Conservation (phyloP, 2,888 invertebrate genomes). For the Neocrepidodera transversa region DNA sequence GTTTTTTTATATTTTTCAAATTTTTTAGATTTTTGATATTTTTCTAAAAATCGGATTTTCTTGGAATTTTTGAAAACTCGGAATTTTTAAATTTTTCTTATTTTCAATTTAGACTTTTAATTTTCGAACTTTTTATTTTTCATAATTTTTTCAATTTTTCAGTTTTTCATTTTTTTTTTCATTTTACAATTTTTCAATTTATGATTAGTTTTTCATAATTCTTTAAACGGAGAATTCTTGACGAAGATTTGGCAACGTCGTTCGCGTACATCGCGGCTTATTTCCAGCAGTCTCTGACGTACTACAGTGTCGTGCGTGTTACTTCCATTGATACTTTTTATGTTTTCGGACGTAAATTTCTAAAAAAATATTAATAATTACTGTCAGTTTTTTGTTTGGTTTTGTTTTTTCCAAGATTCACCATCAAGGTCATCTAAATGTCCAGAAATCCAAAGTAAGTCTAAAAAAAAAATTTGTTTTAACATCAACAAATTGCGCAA, state of each 20-base stretch:
- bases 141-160: too few relatives aligned
- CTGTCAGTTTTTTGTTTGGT: slow-evolving; percentile 25
- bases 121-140: too few relatives aligned
- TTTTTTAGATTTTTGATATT: too few relatives aligned
- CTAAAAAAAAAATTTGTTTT: slow-evolving; percentile 2
- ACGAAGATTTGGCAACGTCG: slow-evolving; percentile 25
- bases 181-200: too few relatives aligned
- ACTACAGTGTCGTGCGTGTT: slow-evolving; percentile 32
- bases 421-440: slow-evolving; percentile 37
- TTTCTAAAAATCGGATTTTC: too few relatives aligned
- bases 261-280: slow-evolving; percentile 22
- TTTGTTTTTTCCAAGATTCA: slow-evolving; percentile 4
- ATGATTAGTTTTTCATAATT: too few relatives aligned
- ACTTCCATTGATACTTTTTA: slow-evolving; percentile 31
- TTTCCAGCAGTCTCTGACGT: slow-evolving; percentile 39
- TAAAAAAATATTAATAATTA: slow-evolving; percentile 23
- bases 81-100: too few relatives aligned
- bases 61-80: too few relatives aligned
- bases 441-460: slow-evolving; percentile 43
- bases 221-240: too few relatives aligned
- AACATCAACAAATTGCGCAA: slow-evolving; percentile 25
- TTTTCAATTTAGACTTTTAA: too few relatives aligned
- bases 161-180: too few relatives aligned
- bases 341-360: slow-evolving; percentile 29
- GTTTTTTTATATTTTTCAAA: too few relatives aligned